Percentiles rank a stretch among this genome's conserved stretches.
These are phyloP conservation scores for Rhogogaster chlorosoma DNA, from an alignment of 2,888 invertebrate species.

Conservation along the genomic window DNA sequence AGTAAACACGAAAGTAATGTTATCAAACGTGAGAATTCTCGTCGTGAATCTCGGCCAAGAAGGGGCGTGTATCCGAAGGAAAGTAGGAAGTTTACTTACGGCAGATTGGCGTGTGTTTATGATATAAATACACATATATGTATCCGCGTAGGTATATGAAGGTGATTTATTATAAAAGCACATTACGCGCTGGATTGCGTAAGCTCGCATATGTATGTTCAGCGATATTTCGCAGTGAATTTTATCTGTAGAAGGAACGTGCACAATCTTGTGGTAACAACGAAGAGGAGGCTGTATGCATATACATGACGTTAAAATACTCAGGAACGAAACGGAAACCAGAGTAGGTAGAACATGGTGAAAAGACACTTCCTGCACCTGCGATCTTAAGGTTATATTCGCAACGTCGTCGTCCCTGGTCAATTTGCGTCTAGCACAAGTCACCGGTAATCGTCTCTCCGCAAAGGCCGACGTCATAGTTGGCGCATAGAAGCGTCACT, in stretches of 20 bases:
- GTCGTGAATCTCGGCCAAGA: conserved; percentile 7
- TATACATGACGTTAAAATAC: not conserved
- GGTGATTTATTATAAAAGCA: conserved; percentile 38
- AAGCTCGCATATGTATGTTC: conserved; percentile 7
- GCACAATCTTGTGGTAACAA: not conserved
- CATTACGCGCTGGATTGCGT: conserved; percentile 11
- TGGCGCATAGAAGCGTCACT: conserved; percentile 76
- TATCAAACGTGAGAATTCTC: conserved; percentile 30
- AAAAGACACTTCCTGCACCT: conserved; percentile 27
- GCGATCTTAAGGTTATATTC: conserved; percentile 23
- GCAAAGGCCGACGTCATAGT: conserved; percentile 75
- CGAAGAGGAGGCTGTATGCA: not conserved
- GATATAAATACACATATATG: conserved; percentile 12
- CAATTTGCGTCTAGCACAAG: conserved; percentile 77
- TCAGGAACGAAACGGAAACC: not conserved
- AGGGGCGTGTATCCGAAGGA: conserved; percentile 25
- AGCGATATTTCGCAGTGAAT: conserved; percentile 14
- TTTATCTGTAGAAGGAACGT: conserved; percentile 9
- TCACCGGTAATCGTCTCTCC: conserved; percentile 70
- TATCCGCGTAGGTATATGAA: not conserved
- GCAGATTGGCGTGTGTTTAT: conserved; percentile 11
- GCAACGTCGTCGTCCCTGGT: conserved; percentile 61
- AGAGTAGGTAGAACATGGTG: not conserved
- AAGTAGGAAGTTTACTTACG: conserved; percentile 33
- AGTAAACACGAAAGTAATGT: conserved; percentile 15